A percentile compares a stretch with the other conserved stretches of the same genome.
These are phyloP conservation scores for Tortrix viridana DNA, from an alignment of 2,888 invertebrate genomes.

Conservation along the genomic window DNA sequence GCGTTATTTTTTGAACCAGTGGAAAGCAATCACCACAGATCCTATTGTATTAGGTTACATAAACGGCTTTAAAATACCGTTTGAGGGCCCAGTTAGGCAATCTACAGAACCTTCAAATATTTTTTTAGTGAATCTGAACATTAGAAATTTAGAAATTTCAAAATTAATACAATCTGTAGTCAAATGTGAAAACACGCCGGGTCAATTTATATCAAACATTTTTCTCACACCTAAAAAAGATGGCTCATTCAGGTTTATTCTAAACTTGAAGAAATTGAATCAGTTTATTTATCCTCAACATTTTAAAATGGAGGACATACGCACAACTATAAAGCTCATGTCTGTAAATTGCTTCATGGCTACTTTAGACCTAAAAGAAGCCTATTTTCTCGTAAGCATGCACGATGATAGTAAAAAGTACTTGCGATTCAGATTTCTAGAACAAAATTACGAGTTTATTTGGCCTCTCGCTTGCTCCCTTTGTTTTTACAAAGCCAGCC, in stretches of 20 bases:
- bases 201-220: conserved; percentile 32
- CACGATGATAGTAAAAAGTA: neutral
- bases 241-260: conserved; percentile 32
- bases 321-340: conserved; percentile 32
- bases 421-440: conserved; percentile 18
- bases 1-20: conserved; percentile 13
- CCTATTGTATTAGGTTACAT: conserved; percentile 8
- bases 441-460: conserved; percentile 35
- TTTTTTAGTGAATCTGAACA: too few species aligned
- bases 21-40: conserved; percentile 14
- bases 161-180: neutral
- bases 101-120: too few species aligned
- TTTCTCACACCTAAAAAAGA: conserved; percentile 30
- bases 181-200: neutral
- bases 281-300: conserved; percentile 30
- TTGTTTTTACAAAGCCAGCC: too few species aligned
- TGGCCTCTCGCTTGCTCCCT: conserved; percentile 34
- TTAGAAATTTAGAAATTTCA: too few species aligned
- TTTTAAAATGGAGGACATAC: conserved; percentile 40
- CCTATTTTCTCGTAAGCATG: conserved; percentile 23
- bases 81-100: too few species aligned
- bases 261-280: conserved; percentile 38
- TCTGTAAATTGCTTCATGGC: conserved; percentile 30
- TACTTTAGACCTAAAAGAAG: conserved; percentile 25
- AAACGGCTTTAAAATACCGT: conserved; percentile 2